A percentile compares a stretch with the other conserved stretches of the same genome.
These are phyloP conservation scores for Eupithecia exiguata DNA, from an alignment of 2,888 invertebrate species.

Conservation along the genomic window DNA sequence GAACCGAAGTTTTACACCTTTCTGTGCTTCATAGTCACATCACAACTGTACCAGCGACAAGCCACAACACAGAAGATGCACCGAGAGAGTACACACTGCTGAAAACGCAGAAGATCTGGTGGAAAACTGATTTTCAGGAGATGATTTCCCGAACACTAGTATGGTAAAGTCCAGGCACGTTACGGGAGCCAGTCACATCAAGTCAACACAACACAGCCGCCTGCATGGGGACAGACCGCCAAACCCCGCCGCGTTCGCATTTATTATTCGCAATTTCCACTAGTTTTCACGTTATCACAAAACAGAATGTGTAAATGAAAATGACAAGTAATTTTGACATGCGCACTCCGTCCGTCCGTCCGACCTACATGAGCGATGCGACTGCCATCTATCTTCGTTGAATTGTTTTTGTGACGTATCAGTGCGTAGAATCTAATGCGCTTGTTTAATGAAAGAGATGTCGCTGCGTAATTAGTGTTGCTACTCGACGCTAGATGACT, in stretches of 20 bases:
- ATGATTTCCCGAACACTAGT: conserved; percentile 51
- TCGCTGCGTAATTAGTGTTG: not conserved
- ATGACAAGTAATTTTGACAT: conserved; percentile 81
- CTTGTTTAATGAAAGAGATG: conserved; percentile 16
- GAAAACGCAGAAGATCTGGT: conserved; percentile 58
- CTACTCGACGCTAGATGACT: conserved; percentile 54
- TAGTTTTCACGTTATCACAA: conserved; percentile 73
- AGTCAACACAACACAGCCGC: conserved; percentile 56
- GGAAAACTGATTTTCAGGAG: conserved; percentile 56
- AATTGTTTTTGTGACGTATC: not conserved
- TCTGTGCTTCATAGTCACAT: conserved; percentile 64
- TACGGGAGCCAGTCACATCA: conserved; percentile 47
- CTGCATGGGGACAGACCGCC: conserved; percentile 58
- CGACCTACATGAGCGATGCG: conserved; percentile 43
- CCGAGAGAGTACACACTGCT: conserved; percentile 47
- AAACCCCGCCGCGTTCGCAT: conserved; percentile 62
- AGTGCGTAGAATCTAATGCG: not conserved
- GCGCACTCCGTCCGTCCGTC: conserved; percentile 70
- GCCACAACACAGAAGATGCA: conserved; percentile 55
- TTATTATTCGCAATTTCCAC: conserved; percentile 73
- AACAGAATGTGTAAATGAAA: conserved; percentile 70
- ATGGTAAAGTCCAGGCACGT: conserved; percentile 50
- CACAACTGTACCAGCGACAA: conserved; percentile 48
- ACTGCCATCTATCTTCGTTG: conserved; percentile 51
- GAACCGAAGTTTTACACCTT: conserved; percentile 55